Evolutionary conservation across 2,113 vertebrate genomes (phyloP).

Genomic region (Siniperca knerii): DNA sequence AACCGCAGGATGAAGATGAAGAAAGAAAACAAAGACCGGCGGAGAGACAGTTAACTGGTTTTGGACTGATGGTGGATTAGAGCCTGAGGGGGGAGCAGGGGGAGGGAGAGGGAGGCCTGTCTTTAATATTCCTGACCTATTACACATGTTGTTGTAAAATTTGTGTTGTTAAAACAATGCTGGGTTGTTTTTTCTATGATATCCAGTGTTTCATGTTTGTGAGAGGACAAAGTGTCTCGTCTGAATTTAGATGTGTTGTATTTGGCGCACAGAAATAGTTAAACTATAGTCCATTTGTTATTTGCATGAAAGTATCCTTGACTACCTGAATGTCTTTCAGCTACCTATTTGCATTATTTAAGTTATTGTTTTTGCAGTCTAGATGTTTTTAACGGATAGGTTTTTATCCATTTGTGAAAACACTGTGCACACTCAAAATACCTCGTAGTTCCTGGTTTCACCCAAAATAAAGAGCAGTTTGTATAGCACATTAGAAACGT

Average conservation of each 20-base stretch:
- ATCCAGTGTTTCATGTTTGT: conserved; percentile 90
- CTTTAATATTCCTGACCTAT: conserved; percentile 62
- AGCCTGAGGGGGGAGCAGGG: background rate
- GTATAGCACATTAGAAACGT: conserved; percentile 37
- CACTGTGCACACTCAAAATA: conserved; percentile 86
- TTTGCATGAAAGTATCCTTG: conserved; percentile 73
- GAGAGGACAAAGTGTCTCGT: conserved; percentile 86
- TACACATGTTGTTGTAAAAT: conserved; percentile 85
- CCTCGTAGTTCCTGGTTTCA: conserved; percentile 73
- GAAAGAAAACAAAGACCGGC: conserved; percentile 97
- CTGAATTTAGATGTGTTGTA: conserved; percentile 88
- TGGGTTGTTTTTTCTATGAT: conserved; percentile 81
- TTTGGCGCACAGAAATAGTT: conserved; percentile 72
- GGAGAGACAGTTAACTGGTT: conserved; percentile 90
- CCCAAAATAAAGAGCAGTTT: conserved; percentile 74
- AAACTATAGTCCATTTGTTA: conserved; percentile 41
- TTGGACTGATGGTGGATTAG: conserved; percentile 50
- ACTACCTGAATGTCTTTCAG: conserved; percentile 84
- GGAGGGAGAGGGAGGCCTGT: background rate
- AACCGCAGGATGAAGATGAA: conserved; percentile 99
- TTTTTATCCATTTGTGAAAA: conserved; percentile 71
- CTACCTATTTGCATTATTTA: conserved; percentile 82
- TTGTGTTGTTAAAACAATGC: conserved; percentile 84
- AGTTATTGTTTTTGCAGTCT: conserved; percentile 70
- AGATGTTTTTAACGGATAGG: conserved; percentile 42